Conservation (phyloP, 2,797 vertebrate genomes). For the Miichthys miiuy region DNA sequence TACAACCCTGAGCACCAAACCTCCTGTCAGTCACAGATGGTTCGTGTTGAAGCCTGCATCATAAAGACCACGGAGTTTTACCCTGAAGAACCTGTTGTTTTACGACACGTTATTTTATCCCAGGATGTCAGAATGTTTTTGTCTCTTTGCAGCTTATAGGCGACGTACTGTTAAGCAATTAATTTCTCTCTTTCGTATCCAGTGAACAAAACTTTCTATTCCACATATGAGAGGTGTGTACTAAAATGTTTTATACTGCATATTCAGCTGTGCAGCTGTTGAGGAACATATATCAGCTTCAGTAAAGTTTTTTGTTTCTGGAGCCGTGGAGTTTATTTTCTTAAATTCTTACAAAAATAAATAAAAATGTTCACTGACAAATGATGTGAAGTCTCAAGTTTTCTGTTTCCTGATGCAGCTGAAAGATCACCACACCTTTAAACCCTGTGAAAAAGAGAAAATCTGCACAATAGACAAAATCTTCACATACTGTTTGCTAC, state of each 20-base stretch:
- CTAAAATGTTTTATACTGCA: conserved; percentile 18
- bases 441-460: neutral
- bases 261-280: neutral
- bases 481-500: neutral
- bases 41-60: conserved; percentile 43
- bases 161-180: conserved; percentile 11
- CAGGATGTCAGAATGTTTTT: conserved; percentile 23
- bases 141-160: neutral
- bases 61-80: conserved; percentile 33
- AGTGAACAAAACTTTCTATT: conserved; percentile 5
- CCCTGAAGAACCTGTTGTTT: conserved; percentile 49
- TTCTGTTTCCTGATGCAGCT: neutral
- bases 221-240: neutral
- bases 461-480: neutral
- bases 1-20: conserved; percentile 43
- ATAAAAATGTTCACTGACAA: conserved; percentile 38
- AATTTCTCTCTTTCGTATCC: conserved; percentile 24
- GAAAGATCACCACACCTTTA: neutral
- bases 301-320: neutral
- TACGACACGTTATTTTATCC: conserved; percentile 38
- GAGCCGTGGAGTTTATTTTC: conserved; percentile 45
- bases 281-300: neutral
- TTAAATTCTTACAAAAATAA: conserved; percentile 4
- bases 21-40: conserved; percentile 59
- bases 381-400: neutral